Evolutionary conservation across 2,113 vertebrate genomes (phyloP).

Genomic region (Calyptommatus sinebrachiatus): DNA sequence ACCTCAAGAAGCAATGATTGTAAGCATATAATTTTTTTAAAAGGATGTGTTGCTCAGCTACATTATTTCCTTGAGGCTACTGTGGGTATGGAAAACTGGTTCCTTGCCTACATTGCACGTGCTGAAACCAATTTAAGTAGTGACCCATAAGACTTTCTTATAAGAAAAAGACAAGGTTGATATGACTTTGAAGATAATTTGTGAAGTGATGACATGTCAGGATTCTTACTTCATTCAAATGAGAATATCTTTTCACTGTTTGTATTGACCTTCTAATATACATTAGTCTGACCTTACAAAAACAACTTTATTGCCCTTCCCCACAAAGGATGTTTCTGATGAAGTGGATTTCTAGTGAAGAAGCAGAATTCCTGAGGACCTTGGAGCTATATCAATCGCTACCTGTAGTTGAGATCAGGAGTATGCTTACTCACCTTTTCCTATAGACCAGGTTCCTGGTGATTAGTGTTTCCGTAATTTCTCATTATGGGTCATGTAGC

Average conservation of each 20-base stretch:
- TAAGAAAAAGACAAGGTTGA: background rate
- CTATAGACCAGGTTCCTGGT: background rate
- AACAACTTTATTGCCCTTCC: background rate
- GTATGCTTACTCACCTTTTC: background rate
- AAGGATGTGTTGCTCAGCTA: background rate
- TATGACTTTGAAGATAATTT: background rate
- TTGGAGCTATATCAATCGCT: background rate
- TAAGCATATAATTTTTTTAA: background rate
- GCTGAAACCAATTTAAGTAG: background rate
- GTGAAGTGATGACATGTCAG: background rate
- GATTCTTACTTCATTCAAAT: background rate
- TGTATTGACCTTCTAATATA: background rate
- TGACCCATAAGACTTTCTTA: background rate
- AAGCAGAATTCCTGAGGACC: background rate
- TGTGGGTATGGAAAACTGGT: rapidly evolving
- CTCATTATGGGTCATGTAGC: background rate
- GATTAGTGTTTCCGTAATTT: background rate
- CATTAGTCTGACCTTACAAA: background rate
- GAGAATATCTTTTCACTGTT: background rate
- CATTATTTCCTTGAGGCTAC: background rate
- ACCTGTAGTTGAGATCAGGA: background rate
- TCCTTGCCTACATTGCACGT: background rate
- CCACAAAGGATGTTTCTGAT: background rate
- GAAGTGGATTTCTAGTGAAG: background rate
- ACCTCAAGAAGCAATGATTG: background rate